These are phyloP conservation scores for Clytia hemisphaerica DNA, from an alignment of 30 jellyfish, hydroid and myxozoan species.

Conservation along the genomic window DNA sequence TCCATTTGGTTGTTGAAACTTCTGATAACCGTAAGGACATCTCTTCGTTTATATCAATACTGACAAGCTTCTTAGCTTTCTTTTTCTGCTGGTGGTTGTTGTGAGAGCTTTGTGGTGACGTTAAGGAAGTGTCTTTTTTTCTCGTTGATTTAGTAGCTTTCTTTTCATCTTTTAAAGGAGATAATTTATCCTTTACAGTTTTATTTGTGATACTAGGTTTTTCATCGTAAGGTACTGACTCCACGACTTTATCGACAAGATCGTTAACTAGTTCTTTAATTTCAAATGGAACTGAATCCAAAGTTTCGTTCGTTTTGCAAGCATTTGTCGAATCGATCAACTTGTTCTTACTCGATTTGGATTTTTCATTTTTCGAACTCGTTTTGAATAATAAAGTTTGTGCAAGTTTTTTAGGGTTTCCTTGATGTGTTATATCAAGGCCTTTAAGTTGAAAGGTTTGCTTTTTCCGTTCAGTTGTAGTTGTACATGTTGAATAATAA, in stretches of 20 bases:
- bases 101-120: not conserved
- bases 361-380: conserved; percentile 47
- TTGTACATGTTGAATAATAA: conserved; percentile 74
- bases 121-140: not conserved
- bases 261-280: no score
- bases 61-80: conserved; percentile 18
- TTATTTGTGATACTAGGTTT: no score
- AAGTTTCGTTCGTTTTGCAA: no score
- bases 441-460: conserved; percentile 49
- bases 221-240: no score
- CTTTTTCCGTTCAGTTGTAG: conserved; percentile 41
- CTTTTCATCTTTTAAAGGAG: no score
- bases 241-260: no score
- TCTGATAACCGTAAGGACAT: conserved; percentile 42
- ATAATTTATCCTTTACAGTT: no score
- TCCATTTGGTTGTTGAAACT: conserved; percentile 54
- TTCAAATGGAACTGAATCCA: no score
- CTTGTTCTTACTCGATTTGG: no score
- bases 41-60: conserved; percentile 42
- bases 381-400: conserved; percentile 36
- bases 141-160: no score
- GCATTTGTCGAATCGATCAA: no score
- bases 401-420: conserved; percentile 4
- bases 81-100: not conserved
- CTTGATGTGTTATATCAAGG: conserved; percentile 12